phyloP scores from a whole-genome alignment of 1,140 invertebrate species.

The Bathynomus jamesi region DNA sequence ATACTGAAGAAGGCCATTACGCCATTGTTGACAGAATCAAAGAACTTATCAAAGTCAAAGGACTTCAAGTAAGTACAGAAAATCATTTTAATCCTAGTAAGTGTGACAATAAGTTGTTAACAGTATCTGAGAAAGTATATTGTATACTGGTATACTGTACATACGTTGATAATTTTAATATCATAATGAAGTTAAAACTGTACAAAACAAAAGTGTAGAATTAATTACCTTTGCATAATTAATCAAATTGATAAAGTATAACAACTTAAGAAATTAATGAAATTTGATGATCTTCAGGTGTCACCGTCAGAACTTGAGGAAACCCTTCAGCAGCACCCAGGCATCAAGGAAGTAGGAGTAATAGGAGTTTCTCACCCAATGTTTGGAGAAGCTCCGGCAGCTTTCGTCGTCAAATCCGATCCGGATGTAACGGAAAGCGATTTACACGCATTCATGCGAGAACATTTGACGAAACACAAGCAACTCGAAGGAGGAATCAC shows the following conservation, averaged over 20 bases:
- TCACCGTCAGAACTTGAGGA: constrained; percentile 39
- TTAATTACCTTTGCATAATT: too few species aligned
- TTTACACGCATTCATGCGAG: constrained; percentile 43
- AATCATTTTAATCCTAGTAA: background rate
- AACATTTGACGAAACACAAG: constrained; percentile 40
- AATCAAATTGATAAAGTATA: too few species aligned
- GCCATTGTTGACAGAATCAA: constrained; percentile 47
- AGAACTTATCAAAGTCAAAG: constrained; percentile 41
- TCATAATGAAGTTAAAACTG: too few species aligned
- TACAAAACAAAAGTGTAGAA: too few species aligned
- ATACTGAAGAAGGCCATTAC: constrained; percentile 41
- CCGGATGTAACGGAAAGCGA: constrained; percentile 42
- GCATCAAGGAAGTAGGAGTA: constrained; percentile 47
- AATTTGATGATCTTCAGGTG: constrained; percentile 39
- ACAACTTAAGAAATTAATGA: too few species aligned
- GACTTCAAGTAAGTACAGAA: constrained; percentile 14
- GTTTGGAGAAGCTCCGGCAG: constrained; percentile 45
- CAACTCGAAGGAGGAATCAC: constrained; percentile 42
- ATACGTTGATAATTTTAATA: too few species aligned
- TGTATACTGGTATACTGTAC: too few species aligned
- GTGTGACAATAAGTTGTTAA: background rate
- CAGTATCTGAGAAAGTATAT: too few species aligned
- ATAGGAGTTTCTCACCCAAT: constrained; percentile 45
- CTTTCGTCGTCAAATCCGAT: constrained; percentile 30
- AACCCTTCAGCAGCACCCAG: constrained; percentile 42